Base-by-base conservation (phyloP, 2,888 invertebrate species). In the Prosapia bicincta region DNA sequence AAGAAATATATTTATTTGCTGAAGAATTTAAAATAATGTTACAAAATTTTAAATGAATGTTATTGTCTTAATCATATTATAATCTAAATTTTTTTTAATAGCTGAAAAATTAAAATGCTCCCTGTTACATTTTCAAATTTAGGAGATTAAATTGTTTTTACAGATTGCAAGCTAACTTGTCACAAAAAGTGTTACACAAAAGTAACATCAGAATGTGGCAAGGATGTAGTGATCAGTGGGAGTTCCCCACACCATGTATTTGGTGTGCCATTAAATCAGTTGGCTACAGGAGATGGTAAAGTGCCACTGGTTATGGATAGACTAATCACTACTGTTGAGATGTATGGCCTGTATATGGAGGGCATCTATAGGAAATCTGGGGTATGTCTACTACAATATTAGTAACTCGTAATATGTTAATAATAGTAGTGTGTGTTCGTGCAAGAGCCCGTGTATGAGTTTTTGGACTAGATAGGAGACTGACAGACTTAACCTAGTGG, bases 361-460 rank as follows among this genome's bases (percentile, higher is more conserved):
- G 98, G 98, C 0, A 89, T 98, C 78, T 98, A 98, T 84, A 88
- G 98, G 70, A 98, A 98, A 84, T 94, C 95, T 80, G 97, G 94
- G 25, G 93, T 94, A 67, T 93, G 92, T 86, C 28, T 28, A 6
- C 9, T 28, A 28, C 28, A 28, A 28, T 6, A 28, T 28, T 3
- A 28, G 28, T 28, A 28, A 28, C 3, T 28, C 28, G 28, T 28
- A 28, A 6, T 28, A 9, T 28, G 28, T 28, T n/a, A n/a, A n/a
- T n/a, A n/a, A n/a, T n/a, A n/a, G n/a, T n/a, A n/a, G n/a, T n/a
- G n/a, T n/a, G n/a, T n/a, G n/a, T n/a, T n/a, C n/a, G n/a, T n/a
- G n/a, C n/a, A n/a, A n/a, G n/a, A n/a, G n/a, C n/a, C n/a, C n/a
- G n/a, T n/a, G n/a, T n/a, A n/a, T n/a, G n/a, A n/a, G n/a, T n/a